phyloP scores from a whole-genome alignment of 2,113 vertebrate genomes.

The Nesogale talazaci region DNA sequence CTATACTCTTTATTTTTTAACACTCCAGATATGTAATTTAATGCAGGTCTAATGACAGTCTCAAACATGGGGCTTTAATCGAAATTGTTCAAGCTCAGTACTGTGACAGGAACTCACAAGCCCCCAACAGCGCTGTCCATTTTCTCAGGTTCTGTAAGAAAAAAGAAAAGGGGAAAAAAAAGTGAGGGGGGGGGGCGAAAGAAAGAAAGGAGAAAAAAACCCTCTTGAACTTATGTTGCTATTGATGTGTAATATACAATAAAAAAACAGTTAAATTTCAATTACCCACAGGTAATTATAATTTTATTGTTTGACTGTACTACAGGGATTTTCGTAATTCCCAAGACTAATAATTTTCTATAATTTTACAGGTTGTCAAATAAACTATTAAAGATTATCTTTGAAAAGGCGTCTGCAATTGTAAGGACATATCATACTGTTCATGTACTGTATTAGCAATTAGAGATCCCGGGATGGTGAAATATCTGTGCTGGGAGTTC shows the following conservation, averaged over 20 bases:
- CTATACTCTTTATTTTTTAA: conserved; percentile 88
- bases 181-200: conserved; percentile 24
- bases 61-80: conserved; percentile 88
- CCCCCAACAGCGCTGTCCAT: conserved; percentile 87
- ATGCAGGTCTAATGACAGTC: conserved; percentile 89
- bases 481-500: conserved; percentile 85
- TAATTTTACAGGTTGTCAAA: conserved; percentile 93
- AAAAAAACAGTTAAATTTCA: conserved; percentile 92
- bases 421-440: conserved; percentile 90
- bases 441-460: conserved; percentile 89
- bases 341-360: conserved; percentile 91
- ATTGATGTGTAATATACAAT: conserved; percentile 92
- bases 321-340: conserved; percentile 90
- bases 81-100: conserved; percentile 87
- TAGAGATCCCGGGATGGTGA: conserved; percentile 90
- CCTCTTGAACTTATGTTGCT: conserved; percentile 90
- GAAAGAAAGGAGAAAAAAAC: conserved; percentile 82
- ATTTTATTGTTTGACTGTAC: conserved; percentile 91
- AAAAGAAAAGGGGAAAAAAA: conserved; percentile 76
- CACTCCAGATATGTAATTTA: conserved; percentile 90
- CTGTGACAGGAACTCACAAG: conserved; percentile 87
- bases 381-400: conserved; percentile 93
- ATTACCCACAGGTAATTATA: conserved; percentile 92
- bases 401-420: conserved; percentile 90
- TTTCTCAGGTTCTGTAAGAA: conserved; percentile 84